Evolutionary conservation across 53 echinoderm and acorn worm genomes (phyloP), one percentile per base, ranked within the genome.

Genomic region (Zoroaster sp.): DNA sequence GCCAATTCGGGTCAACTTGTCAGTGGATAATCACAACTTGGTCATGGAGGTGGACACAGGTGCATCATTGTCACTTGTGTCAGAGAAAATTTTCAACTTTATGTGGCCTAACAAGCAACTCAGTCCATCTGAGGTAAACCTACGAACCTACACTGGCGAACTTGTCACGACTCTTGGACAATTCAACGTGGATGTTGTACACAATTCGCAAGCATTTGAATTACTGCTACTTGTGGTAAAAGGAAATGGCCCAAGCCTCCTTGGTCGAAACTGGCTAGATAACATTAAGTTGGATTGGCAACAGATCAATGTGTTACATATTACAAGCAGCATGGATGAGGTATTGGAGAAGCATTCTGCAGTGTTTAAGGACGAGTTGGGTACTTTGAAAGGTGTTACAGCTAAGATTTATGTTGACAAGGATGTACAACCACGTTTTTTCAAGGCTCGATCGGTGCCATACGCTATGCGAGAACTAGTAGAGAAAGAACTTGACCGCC

Each of bases 241-340:
- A 66, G 83, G 75, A 39, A 59, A 78, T 40, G 89, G 88, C 30
- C 93, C 93, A 37, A 76, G 78, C 51, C 80, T 93, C 18, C 43
- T 89, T 13, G 90, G 87, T 12, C 76, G 90, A 20, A 63, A 87
- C 31, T 91, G 94, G 94, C 72, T 91, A n/a, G 28, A 53, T 7
- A 13, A 42, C 6, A 43, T 94, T 11, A 69, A 66, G 35, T 55
- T 89, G 13, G 73, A 91, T 35, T 94, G 93, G 90, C 52, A 80
- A 21, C 40, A 21, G 30, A 65, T 81, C n/a, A 59, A 63, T 20
- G 10, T 35, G 2, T 10, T 65, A 3, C 66, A 81, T 15, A 31
- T 15, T 36, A 5, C 38, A 10, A 15, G 9, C 4, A 35, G 51
- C 11, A 21, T 65, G 5, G 30, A 59, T 10, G 17, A 65, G 4